Conservation (phyloP, 2,113 vertebrate species). For the Gavia stellata region DNA sequence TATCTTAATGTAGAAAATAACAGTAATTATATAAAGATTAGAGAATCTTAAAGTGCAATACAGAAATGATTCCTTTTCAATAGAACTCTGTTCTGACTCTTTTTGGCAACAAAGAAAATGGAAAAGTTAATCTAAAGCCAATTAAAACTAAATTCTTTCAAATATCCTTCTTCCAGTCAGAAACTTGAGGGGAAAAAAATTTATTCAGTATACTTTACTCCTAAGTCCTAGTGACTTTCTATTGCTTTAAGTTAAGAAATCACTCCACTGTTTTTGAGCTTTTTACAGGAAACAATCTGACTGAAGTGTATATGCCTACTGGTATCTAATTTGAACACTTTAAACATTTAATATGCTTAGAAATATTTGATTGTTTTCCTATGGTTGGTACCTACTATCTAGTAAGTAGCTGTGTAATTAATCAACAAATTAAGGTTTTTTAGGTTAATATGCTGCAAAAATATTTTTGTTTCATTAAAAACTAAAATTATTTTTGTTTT, state of each 20-base stretch:
- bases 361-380: background rate
- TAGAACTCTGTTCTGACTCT: background rate
- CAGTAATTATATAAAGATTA: background rate
- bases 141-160: background rate
- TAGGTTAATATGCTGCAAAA: background rate
- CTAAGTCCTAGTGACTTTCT: rapidly evolving
- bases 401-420: background rate
- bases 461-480: background rate
- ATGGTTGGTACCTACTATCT: rapidly evolving
- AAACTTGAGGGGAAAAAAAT: background rate
- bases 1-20: background rate
- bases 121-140: background rate
- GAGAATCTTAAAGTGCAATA: background rate
- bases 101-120: background rate
- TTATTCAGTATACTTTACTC: background rate
- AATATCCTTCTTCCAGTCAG: background rate
- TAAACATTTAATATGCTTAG: background rate
- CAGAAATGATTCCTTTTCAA: background rate
- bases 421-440: background rate
- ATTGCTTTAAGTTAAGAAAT: background rate
- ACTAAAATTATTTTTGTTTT: background rate
- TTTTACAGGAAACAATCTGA: background rate
- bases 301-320: too few species aligned
- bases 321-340: background rate
- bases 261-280: background rate